Evolutionary conservation across 2,888 invertebrate species (phyloP).

Genomic region (Agrotis exclamationis): DNA sequence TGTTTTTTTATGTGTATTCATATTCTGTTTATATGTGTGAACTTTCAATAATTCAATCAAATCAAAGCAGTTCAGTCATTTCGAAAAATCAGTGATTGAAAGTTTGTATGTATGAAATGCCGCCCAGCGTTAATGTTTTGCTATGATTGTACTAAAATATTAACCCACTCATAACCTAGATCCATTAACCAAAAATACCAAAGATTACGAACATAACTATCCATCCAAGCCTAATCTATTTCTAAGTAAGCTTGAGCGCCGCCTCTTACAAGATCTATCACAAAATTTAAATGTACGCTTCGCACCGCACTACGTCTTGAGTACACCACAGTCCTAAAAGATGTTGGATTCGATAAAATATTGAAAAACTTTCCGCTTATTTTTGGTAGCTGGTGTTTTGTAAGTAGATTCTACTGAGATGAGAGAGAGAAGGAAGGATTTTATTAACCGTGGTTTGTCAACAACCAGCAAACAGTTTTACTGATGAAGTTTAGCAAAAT

Average conservation of each 20-base stretch:
- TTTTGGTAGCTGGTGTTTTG: conserved; percentile 34
- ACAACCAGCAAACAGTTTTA: conserved; percentile 52
- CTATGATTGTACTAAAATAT: not conserved
- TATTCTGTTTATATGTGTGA: no score
- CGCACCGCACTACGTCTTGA: not conserved
- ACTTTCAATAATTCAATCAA: no score
- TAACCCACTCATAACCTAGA: not conserved
- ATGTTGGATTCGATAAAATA: conserved; percentile 50
- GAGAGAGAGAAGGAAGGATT: conserved; percentile 14
- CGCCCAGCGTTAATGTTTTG: not conserved
- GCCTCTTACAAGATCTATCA: not conserved
- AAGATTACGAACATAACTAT: no score
- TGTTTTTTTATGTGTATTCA: no score
- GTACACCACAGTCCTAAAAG: conserved; percentile 3
- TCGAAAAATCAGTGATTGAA: no score
- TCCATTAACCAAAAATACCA: not conserved
- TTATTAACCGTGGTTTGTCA: conserved; percentile 50
- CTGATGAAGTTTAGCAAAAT: conserved; percentile 31
- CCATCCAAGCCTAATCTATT: not conserved
- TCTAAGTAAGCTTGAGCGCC: not conserved
- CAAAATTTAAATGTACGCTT: not conserved
- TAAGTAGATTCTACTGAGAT: conserved; percentile 22
- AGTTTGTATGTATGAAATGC: no score
- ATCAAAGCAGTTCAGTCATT: no score
- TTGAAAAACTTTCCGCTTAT: conserved; percentile 59